Base-by-base conservation (phyloP, 35 echinoderm and acorn worm genomes). In the Apostichopus californicus region DNA sequence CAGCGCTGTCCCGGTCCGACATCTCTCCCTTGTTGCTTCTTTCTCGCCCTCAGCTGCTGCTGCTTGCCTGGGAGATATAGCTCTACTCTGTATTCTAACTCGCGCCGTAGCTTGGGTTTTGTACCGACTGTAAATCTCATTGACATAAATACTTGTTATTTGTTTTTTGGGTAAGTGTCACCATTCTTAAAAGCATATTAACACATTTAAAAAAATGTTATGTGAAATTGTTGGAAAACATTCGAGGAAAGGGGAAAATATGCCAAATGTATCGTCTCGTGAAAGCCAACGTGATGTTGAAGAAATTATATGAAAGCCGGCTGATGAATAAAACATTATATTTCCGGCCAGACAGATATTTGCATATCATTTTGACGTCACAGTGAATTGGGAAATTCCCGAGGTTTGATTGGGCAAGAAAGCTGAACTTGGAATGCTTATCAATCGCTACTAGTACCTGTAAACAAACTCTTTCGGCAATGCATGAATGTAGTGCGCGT, bases 1-100 rank as follows among this genome's bases (percentile, higher is more conserved):
- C 95, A 90, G 91, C 80, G 89, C 95, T 97, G 66, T 97, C 95
- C 91, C 91, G 95, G 91, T 97, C 95, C 90, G 95, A 97, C 95
- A 97, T 97, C 95, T 77, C 95, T 93, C 86, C 93, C 91, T 77
- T 78, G 73, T 91, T 91, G 72, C 89, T 91, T 91, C 89, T 25
- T 60, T 91, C 89, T 91, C 77, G 89, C 89, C 77, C 89, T 91
- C 89, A 72, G 89, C 77, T 78, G 53, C 89, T 87, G 77, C 55
- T 73, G 89, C 77, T 91, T 91, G 71, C 89, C 89, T 91, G 77
- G 89, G 77, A 77, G 54, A 26, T 57, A 9, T 82, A 82, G 46
- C 80, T 72, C 46, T 73, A 72, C 86, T 63, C 46, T 72, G 86
- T 73, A 89, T 58, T 85, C 55, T 85, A 25, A 85, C 81, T 85